phyloP scores from a whole-genome alignment of 2,888 invertebrate species.

The Yponomeuta cagnagella region DNA sequence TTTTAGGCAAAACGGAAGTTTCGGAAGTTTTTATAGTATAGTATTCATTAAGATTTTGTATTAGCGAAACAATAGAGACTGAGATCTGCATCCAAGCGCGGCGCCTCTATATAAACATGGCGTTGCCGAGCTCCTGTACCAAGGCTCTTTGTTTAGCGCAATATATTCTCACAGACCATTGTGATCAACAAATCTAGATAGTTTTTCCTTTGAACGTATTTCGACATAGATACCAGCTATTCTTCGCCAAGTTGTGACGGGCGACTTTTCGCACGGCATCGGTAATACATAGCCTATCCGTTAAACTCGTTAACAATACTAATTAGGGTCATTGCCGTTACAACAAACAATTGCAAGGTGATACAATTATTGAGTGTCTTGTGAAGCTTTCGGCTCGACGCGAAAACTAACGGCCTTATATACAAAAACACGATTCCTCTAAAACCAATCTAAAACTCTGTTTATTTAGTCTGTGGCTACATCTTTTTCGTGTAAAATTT shows the following conservation, averaged over 20 bases:
- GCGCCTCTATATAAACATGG: conserved; percentile 35
- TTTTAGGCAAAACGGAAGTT: neutral
- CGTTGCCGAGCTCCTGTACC: conserved; percentile 27
- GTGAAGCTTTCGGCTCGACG: neutral
- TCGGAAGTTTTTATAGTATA: neutral
- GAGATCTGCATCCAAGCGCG: conserved; percentile 26
- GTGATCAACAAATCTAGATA: conserved; percentile 53
- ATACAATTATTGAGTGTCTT: conserved; percentile 4
- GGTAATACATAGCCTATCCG: conserved; percentile 17
- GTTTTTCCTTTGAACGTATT: conserved; percentile 44
- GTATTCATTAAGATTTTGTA: conserved; percentile 1
- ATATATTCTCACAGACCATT: conserved; percentile 60
- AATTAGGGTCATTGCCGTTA: conserved; percentile 15
- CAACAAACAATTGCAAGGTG: conserved; percentile 14
- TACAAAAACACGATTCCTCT: too few relatives aligned
- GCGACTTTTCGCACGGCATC: conserved; percentile 24
- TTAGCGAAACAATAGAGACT: neutral
- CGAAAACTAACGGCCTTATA: neutral
- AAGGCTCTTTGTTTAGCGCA: conserved; percentile 63
- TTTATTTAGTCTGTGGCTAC: too few relatives aligned
- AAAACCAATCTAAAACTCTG: too few relatives aligned
- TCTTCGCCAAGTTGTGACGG: conserved; percentile 25
- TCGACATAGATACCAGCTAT: conserved; percentile 37
- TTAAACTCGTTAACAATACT: conserved; percentile 9
- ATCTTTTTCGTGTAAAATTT: too few relatives aligned